Base-by-base conservation (phyloP, 2,797 vertebrate species). In the Urophycis tenuis region DNA sequence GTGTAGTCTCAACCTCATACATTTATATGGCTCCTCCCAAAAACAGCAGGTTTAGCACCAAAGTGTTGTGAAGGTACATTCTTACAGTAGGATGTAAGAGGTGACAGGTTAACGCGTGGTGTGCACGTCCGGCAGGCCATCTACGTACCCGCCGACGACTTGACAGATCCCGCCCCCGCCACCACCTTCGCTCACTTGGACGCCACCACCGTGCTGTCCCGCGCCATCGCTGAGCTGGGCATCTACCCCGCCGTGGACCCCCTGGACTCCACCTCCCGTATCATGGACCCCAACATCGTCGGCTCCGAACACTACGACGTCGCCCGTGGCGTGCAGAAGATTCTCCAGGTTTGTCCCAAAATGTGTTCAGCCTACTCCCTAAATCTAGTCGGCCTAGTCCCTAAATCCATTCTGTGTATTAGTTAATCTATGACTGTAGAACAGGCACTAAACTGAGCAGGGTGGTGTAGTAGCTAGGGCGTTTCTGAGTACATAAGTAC, bases 121-220 rank as follows among this genome's bases (percentile, higher is more conserved):
- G 3, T 39, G 5, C 5, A 53, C 12, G 45, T 77, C 15, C 5
- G 33, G 35, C 77, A 99, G 97, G 97, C 97, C 72, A 98, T 99
- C 85, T 99, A 98, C 0, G 97, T 99, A 86, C 97, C 97, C 0
- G 97, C 97, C 64, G 97, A 99, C 0, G 97, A 99, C 83, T 86
- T 99, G 95, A 99, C 96, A 60, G 97, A 99, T 85, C 97, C 97
- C 2, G 97, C 97, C 0, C 97, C 97, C 0, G 97, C 97, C 81
- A 99, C 97, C 88, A 99, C 97, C 80, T 99, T 99, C 0, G 97
- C 97, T 89, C 97, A 99, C 92, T 95, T 99, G 96, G 97, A 98
- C 0, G 97, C 97, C 84, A 99, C 97, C 74, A 99, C 97, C 0
- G 97, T 98, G 83, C 71, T 99, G 91, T 98, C 96, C 22, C 97